phyloP scores from a whole-genome alignment of 2,113 vertebrate genomes.

The Phyllostomus discolor region DNA sequence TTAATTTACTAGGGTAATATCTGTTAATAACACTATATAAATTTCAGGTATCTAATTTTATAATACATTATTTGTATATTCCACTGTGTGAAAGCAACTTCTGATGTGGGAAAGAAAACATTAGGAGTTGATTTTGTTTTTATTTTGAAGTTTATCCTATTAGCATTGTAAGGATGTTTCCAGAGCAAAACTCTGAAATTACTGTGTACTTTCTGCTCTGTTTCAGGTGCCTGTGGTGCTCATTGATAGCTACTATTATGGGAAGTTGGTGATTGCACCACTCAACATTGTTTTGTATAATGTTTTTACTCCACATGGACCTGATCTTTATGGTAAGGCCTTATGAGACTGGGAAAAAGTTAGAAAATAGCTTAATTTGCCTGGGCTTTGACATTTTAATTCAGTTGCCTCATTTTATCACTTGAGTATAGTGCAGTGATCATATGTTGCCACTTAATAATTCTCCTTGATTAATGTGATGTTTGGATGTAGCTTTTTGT shows the following conservation, averaged over 20 bases:
- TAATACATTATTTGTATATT: neutral
- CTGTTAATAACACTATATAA: neutral
- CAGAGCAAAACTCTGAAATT: neutral
- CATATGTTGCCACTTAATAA: neutral
- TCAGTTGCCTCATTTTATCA: neutral
- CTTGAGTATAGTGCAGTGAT: neutral
- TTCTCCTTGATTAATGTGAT: neutral
- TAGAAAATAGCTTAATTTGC: neutral
- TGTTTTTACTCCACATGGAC: conserved; percentile 95
- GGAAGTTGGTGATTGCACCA: conserved; percentile 93
- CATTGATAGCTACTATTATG: conserved; percentile 96
- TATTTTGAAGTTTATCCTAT: neutral
- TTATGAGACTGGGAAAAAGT: neutral
- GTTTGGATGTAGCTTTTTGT: neutral
- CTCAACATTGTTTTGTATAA: conserved; percentile 97
- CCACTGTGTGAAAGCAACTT: neutral
- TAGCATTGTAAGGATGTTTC: neutral
- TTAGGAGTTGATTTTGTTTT: neutral
- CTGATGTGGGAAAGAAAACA: neutral
- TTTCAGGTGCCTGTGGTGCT: conserved; percentile 89
- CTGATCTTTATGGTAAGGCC: conserved; percentile 93
- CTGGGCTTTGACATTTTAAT: neutral
- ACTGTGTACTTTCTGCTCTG: conserved; percentile 67
- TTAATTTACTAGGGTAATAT: neutral
- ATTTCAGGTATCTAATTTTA: neutral